Evolutionary conservation across 2,113 vertebrate genomes (phyloP).

Genomic region (Labeo rohita): DNA sequence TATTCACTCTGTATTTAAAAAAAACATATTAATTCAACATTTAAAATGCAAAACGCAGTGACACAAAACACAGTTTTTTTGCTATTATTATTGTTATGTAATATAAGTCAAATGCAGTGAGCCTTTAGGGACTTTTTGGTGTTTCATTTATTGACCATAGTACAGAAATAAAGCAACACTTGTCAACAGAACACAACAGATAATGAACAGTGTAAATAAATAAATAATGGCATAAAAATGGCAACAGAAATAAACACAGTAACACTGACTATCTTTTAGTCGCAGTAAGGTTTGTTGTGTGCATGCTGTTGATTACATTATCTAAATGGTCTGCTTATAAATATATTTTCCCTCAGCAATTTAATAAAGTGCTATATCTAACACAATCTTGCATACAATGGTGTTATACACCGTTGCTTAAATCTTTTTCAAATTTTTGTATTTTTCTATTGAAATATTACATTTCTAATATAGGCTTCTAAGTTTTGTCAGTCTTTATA

Average conservation of each 20-base stretch:
- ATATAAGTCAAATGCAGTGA: background rate
- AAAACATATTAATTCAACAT: no score
- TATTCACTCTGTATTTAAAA: no score
- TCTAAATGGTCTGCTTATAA: background rate
- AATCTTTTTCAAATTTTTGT: conserved; percentile 17
- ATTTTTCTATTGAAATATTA: conserved; percentile 38
- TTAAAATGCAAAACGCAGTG: no score
- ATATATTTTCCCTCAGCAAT: background rate
- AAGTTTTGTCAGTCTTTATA: conserved; percentile 18
- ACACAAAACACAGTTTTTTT: no score
- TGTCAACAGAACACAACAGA: conserved; percentile 23
- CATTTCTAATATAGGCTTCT: conserved; percentile 37
- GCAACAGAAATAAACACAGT: background rate
- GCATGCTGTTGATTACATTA: conserved; percentile 33
- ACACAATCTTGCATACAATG: background rate
- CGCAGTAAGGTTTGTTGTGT: background rate
- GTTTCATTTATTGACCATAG: conserved; percentile 38
- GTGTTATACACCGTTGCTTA: conserved; percentile 6
- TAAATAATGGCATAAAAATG: conserved; percentile 36
- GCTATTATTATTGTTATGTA: background rate
- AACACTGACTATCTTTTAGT: background rate
- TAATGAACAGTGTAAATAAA: conserved; percentile 24
- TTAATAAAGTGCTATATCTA: conserved; percentile 27
- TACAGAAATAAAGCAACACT: conserved; percentile 41
- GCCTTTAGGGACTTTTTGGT: background rate